Evolutionary conservation across 2,113 vertebrate species (phyloP).

Genomic region (Thermophis baileyi): DNA sequence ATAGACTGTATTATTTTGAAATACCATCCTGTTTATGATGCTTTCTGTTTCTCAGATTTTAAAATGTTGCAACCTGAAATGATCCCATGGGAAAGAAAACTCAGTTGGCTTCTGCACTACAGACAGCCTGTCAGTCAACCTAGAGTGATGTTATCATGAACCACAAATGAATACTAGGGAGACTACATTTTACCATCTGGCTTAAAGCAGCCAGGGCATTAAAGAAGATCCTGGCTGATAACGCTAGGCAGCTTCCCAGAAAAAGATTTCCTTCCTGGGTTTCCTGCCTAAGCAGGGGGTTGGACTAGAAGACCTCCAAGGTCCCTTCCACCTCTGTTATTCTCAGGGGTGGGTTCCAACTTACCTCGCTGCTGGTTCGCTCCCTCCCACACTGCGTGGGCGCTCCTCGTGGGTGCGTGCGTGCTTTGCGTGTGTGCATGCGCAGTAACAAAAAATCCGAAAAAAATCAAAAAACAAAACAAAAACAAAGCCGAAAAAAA

Average conservation of each 20-base stretch:
- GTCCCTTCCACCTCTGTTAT: too few species aligned
- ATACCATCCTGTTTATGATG: background rate
- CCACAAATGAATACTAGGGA: background rate
- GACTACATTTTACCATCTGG: background rate
- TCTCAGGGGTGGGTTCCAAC: too few species aligned
- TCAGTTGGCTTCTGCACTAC: background rate
- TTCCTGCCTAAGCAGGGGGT: too few species aligned
- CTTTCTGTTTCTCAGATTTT: background rate
- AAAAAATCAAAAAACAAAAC: too few species aligned
- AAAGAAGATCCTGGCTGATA: background rate
- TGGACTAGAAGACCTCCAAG: too few species aligned
- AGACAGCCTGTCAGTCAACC: background rate
- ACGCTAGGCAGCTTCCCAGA: background rate
- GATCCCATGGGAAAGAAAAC: background rate
- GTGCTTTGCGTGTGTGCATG: too few species aligned
- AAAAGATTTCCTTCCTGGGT: background rate
- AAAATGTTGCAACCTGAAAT: background rate
- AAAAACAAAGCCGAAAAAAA: too few species aligned
- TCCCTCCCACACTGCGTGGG: too few species aligned
- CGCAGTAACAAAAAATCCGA: too few species aligned
- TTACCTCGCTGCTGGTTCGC: too few species aligned
- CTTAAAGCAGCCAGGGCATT: too few species aligned
- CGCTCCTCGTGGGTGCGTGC: too few species aligned
- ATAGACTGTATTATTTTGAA: background rate
- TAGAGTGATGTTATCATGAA: background rate